A percentile compares a stretch with the other conserved stretches of the same genome.
phyloP scores from a whole-genome alignment of 2,888 invertebrate genomes.

The Allolobophora icterica region DNA sequence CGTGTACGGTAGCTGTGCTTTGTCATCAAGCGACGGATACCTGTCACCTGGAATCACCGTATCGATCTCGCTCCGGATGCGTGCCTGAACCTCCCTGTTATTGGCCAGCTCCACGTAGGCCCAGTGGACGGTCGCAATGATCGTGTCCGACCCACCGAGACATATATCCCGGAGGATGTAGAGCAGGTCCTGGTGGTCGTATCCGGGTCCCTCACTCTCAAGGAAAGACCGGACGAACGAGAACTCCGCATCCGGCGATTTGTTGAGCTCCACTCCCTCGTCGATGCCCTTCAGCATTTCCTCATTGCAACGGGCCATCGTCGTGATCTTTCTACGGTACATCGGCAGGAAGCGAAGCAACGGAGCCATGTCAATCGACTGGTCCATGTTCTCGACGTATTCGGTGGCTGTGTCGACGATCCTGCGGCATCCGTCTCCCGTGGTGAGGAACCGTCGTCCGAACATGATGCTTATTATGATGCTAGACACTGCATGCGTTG shows the following conservation, averaged over 20 bases:
- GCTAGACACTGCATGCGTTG: background rate
- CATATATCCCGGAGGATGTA: conserved; percentile 20
- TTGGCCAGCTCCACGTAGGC: conserved; percentile 23
- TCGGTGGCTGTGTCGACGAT: background rate
- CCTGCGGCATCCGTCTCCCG: background rate
- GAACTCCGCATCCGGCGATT: background rate
- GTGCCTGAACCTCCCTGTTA: background rate
- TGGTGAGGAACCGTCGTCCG: background rate
- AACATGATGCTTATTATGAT: conserved; percentile 24
- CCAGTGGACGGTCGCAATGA: background rate
- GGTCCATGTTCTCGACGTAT: conserved; percentile 8
- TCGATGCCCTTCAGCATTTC: background rate
- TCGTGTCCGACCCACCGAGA: conserved; percentile 31
- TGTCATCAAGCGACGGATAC: background rate
- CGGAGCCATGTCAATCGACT: background rate
- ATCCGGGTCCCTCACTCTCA: background rate
- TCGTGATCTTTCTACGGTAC: background rate
- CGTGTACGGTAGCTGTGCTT: conserved; percentile 27
- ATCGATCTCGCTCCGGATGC: conserved; percentile 23
- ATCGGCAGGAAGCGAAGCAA: background rate
- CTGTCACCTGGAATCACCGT: background rate
- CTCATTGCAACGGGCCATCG: background rate
- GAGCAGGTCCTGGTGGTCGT: conserved; percentile 18
- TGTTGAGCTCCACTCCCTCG: background rate
- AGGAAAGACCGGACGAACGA: background rate